Evolutionary conservation across 2,113 vertebrate genomes (phyloP).

Genomic region (Ochotona curzoniae): DNA sequence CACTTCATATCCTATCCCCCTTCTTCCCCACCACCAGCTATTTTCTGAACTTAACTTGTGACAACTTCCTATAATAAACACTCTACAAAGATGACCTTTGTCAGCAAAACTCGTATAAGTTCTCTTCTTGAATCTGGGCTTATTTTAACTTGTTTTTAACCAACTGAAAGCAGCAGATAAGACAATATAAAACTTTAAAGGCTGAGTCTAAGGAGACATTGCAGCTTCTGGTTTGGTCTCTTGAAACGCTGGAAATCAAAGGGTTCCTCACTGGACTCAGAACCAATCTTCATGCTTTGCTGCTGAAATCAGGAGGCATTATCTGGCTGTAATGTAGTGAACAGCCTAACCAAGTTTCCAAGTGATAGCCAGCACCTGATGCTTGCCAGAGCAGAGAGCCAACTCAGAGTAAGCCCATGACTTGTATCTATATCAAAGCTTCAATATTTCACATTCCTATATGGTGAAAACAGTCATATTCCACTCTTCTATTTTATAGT

Average conservation of each 20-base stretch:
- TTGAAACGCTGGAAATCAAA: not conserved
- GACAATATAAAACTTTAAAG: not conserved
- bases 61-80: not conserved
- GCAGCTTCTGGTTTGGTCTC: not conserved
- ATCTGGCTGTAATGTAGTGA: not conserved
- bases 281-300: not conserved
- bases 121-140: not conserved
- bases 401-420: not conserved
- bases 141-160: not conserved
- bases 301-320: not conserved
- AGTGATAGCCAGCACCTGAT: not conserved
- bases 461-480: no score
- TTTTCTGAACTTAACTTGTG: not conserved
- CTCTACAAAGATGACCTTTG: not conserved
- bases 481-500: no score
- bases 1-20: not conserved
- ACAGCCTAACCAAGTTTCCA: not conserved
- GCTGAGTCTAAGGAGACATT: not conserved
- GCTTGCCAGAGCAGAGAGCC: not conserved
- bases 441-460: no score
- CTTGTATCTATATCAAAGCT: no score
- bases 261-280: not conserved
- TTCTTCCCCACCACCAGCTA: no score
- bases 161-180: not conserved
- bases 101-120: not conserved